Evolutionary conservation across 2,113 vertebrate genomes (phyloP).

Genomic region (Aegithalos caudatus): DNA sequence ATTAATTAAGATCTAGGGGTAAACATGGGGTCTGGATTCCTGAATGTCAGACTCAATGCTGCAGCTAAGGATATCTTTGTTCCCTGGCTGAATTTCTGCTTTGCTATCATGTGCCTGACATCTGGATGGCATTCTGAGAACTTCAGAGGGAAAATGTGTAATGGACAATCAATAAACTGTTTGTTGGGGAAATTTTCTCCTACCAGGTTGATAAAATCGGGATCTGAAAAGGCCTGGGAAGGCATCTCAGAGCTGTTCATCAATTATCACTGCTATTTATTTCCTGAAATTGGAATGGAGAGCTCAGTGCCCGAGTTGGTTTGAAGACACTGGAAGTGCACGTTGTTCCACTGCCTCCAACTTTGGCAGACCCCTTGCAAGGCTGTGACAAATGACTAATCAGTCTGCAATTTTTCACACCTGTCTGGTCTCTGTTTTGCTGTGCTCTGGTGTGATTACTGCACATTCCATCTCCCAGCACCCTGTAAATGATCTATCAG

Average conservation of each 20-base stretch:
- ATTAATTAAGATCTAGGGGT: background rate
- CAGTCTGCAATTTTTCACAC: background rate
- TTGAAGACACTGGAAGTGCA: background rate
- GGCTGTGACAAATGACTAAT: background rate
- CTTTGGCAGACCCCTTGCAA: background rate
- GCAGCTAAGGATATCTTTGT: background rate
- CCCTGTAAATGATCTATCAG: constrained; percentile 3
- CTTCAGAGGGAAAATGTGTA: background rate
- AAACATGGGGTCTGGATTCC: background rate
- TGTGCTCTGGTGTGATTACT: constrained; percentile 1
- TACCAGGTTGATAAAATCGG: background rate
- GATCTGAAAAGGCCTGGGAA: background rate
- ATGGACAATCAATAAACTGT: constrained; percentile 4
- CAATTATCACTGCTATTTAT: constrained; percentile 4
- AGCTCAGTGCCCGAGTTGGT: background rate
- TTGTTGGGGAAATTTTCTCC: constrained; percentile 6
- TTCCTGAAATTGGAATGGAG: background rate
- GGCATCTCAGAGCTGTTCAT: background rate
- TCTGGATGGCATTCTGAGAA: background rate
- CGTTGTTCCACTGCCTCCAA: background rate
- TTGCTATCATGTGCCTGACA: background rate
- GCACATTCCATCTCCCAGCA: background rate
- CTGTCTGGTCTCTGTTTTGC: background rate
- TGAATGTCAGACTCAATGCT: background rate
- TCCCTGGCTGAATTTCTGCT: background rate